These are phyloP conservation scores for Zaprionus davidi DNA, from an alignment of 1,140 invertebrate species.

Conservation along the genomic window DNA sequence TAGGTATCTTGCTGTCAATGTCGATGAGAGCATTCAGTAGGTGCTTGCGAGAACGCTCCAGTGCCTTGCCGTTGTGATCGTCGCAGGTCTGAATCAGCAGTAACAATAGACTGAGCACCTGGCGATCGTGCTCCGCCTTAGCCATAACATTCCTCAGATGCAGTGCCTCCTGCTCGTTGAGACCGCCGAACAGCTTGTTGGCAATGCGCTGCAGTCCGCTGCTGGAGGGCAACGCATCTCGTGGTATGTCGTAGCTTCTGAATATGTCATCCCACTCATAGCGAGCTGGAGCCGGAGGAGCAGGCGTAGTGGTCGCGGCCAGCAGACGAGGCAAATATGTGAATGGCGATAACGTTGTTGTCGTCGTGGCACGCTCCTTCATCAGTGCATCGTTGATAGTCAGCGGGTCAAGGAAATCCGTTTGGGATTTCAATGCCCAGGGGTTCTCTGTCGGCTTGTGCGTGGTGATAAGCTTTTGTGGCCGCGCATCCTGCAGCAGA, in stretches of 20 bases:
- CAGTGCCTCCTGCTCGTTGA: constrained; percentile 90
- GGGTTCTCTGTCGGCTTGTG: constrained; percentile 84
- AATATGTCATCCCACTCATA: constrained; percentile 80
- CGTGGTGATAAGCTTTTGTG: constrained; percentile 67
- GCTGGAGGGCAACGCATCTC: constrained; percentile 72
- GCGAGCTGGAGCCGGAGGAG: constrained; percentile 34
- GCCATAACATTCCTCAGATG: constrained; percentile 92
- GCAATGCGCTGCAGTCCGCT: constrained; percentile 87
- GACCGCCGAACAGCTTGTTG: constrained; percentile 89
- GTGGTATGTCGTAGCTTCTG: constrained; percentile 73
- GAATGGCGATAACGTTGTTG: constrained; percentile 52
- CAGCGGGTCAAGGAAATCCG: constrained; percentile 87
- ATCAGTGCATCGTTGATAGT: constrained; percentile 89
- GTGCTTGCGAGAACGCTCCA: constrained; percentile 87
- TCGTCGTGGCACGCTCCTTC: constrained; percentile 66
- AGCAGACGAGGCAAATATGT: constrained; percentile 57
- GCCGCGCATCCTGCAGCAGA: constrained; percentile 56
- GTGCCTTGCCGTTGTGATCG: constrained; percentile 88
- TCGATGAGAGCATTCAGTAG: constrained; percentile 88
- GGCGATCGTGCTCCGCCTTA: constrained; percentile 90
- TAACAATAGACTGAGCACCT: constrained; percentile 89
- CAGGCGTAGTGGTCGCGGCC: constrained; percentile 25
- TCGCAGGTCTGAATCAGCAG: constrained; percentile 91
- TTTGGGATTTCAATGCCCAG: constrained; percentile 74
- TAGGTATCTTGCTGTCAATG: constrained; percentile 84